phyloP scores from a whole-genome alignment of 2,113 vertebrate genomes.

The Thryonomys swinderianus region DNA sequence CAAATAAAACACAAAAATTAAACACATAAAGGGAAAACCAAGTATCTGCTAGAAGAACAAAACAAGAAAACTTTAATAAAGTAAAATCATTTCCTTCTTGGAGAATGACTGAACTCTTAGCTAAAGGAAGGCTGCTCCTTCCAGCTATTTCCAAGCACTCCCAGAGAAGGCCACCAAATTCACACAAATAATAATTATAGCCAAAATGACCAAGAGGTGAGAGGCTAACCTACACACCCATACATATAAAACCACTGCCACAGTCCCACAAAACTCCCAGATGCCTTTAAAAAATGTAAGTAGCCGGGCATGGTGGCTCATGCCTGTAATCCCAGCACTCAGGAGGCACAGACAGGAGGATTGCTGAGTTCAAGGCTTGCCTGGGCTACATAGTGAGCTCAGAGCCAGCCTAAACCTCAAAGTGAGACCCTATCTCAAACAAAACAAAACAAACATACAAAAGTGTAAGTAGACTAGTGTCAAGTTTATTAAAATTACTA shows the following conservation, averaged over 20 bases:
- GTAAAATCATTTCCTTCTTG: conserved; percentile 37
- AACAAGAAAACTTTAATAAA: conserved; percentile 17
- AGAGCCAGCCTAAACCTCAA: too few relatives aligned
- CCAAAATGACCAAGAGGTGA: background rate
- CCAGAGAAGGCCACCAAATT: background rate
- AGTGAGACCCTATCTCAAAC: too few relatives aligned
- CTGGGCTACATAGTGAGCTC: too few relatives aligned
- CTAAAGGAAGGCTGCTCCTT: background rate
- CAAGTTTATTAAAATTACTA: conserved; percentile 40
- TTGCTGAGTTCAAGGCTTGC: too few relatives aligned
- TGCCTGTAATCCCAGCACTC: too few relatives aligned
- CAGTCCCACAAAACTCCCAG: conserved; percentile 41
- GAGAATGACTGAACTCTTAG: background rate
- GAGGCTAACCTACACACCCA: background rate
- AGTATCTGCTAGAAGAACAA: conserved; percentile 9
- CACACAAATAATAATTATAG: background rate
- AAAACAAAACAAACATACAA: too few relatives aligned
- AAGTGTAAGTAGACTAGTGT: background rate
- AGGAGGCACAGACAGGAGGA: too few relatives aligned
- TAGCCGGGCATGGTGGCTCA: too few relatives aligned
- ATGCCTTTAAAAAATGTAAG: background rate
- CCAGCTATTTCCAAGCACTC: background rate
- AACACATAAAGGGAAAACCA: conserved; percentile 31
- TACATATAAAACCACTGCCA: background rate
- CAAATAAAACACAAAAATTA: conserved; percentile 51